These are phyloP conservation scores for Mastomys coucha DNA, from an alignment of 2,113 vertebrate genomes.

Conservation along the genomic window DNA sequence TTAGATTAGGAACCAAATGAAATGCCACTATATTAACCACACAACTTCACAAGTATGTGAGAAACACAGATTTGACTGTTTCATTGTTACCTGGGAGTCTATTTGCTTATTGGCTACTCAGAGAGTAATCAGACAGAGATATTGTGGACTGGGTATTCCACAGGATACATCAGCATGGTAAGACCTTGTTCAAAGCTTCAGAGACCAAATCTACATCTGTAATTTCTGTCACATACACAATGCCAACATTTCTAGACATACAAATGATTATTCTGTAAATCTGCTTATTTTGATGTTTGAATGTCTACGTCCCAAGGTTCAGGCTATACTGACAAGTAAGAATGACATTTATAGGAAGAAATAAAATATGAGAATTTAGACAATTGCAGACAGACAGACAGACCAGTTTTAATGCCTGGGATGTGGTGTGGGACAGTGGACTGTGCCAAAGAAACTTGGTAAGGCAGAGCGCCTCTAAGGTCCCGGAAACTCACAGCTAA, in stretches of 20 bases:
- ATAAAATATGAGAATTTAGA: not conserved
- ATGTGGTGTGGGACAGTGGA: not conserved
- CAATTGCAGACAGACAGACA: not conserved
- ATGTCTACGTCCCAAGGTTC: not conserved
- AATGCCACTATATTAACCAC: slow-evolving; percentile 25
- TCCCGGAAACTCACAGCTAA: no score
- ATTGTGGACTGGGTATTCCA: not conserved
- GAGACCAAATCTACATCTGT: not conserved
- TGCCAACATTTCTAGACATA: not conserved
- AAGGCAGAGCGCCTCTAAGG: no score
- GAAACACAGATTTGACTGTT: not conserved
- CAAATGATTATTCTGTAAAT: not conserved
- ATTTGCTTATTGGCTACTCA: not conserved
- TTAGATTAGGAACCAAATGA: slow-evolving; percentile 54
- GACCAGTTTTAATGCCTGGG: not conserved
- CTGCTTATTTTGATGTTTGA: not conserved
- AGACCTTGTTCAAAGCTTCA: not conserved
- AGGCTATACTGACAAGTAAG: not conserved
- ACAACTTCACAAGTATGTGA: not conserved
- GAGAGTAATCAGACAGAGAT: not conserved
- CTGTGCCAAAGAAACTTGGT: no score
- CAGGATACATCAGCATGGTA: not conserved
- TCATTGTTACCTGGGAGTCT: not conserved
- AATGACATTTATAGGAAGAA: not conserved
- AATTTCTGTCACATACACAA: not conserved